Percentiles rank a stretch among this genome's conserved stretches.
Evolutionary conservation across 2,797 vertebrate species (phyloP).

Genomic region (Sciurus carolinensis): DNA sequence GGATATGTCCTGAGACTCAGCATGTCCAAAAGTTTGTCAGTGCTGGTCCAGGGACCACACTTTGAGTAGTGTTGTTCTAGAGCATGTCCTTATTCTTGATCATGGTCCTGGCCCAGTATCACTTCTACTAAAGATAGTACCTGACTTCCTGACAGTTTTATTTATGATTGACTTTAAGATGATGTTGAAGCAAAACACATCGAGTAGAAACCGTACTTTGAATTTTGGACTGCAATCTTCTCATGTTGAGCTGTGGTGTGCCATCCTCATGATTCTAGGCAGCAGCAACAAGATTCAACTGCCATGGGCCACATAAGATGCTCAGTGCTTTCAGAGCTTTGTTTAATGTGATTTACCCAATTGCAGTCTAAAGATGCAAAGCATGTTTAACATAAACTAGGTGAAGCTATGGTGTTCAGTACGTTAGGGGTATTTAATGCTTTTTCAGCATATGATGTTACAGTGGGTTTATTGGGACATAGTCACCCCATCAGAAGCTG

Average conservation of each 20-base stretch:
- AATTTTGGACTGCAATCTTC: background rate
- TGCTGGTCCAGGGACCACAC: background rate
- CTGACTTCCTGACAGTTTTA: background rate
- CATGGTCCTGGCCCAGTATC: background rate
- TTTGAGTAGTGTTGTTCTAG: background rate
- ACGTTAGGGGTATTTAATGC: background rate
- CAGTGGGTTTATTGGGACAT: background rate
- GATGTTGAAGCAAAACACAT: background rate
- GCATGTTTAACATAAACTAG: background rate
- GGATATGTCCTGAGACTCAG: background rate
- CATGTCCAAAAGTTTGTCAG: background rate
- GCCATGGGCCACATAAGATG: background rate
- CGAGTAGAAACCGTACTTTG: background rate
- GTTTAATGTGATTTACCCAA: background rate
- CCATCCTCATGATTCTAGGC: background rate
- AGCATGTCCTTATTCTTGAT: accelerated
- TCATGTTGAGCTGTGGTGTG: too few relatives aligned
- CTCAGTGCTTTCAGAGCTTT: background rate
- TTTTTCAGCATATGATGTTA: background rate
- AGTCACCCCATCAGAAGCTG: background rate
- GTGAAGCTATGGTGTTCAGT: background rate
- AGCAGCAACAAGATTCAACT: background rate
- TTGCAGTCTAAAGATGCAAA: background rate
- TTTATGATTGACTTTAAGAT: background rate
- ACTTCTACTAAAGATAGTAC: background rate